Base-by-base conservation (phyloP, 2,113 vertebrate genomes). In the Lanius ludovicianus region DNA sequence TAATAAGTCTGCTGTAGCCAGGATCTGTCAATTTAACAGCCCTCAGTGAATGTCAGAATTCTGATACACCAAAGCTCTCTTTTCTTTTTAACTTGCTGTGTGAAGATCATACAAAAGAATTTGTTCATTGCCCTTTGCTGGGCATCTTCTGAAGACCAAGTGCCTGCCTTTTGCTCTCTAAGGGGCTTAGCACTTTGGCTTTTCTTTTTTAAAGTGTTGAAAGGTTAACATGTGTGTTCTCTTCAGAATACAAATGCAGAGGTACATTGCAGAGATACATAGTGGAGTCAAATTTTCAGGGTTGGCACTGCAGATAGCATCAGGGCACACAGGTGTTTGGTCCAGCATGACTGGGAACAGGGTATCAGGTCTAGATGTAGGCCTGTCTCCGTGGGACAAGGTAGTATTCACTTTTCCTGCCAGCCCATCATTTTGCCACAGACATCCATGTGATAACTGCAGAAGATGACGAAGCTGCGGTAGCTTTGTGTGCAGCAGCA, bases 101-200 rank as follows among this genome's bases (percentile, higher is more conserved):
- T 73, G 84, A 91, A 92, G 73, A 69, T 89, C 57, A 30, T 50
- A n/a, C 21, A 64, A 71, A 95, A 78, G 31, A 70, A 92, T 94
- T 80, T 8, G 15, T 93, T 81, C 0, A 0, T 22, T 82, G 64
- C 53, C 52, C 91, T 89, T 94, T 95, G 42, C 64, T 89, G 24
- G 28, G 30, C 49, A 41, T 60, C 87, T 94, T 89, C 77, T 80
- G 47, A 65, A 92, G 67, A 62, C 56, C 0, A 1, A 70, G 41
- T 80, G 59, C 35, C 60, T 84, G 73, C 44, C 52, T 91, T 87
- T 49, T 75, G 76, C 77, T 85, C 12, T 80, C 52, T 59, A 31
- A 81, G 44, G 39, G 60, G 37, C 28, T 89, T 87, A 70, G 68
- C 22, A 47, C 87, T 91, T 85, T 6, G 18, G 14, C 74, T 90